Percentiles rank a stretch among this genome's conserved stretches.
Conservation (phyloP, 2,888 invertebrate species). For the Pollenia labialis region DNA sequence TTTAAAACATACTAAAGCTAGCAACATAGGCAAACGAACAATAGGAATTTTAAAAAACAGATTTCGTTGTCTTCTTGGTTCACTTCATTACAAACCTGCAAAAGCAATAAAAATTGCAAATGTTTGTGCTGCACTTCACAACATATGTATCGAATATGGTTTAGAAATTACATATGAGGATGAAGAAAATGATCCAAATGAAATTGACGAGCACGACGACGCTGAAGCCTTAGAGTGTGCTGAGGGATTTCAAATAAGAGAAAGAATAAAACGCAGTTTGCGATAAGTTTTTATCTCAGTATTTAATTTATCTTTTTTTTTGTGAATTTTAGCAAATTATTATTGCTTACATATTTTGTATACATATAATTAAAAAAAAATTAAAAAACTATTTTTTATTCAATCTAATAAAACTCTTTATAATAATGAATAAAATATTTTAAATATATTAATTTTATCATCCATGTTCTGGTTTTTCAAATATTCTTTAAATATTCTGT, state of each 20-base stretch:
- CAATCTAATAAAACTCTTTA: too few relatives aligned
- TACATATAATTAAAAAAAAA: too few relatives aligned
- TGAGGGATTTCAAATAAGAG: conserved; percentile 16
- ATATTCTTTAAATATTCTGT: too few relatives aligned
- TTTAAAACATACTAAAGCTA: conserved; percentile 1
- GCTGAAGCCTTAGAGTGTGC: not conserved
- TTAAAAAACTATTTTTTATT: too few relatives aligned
- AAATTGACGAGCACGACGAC: not conserved
- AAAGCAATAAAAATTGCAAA: not conserved
- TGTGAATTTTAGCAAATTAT: too few relatives aligned
- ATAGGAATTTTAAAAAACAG: conserved; percentile 6
- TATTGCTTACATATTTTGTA: too few relatives aligned
- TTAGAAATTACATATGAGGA: conserved; percentile 11
- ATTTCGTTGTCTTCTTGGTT: conserved; percentile 24
- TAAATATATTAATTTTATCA: too few relatives aligned
- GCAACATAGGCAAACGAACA: not conserved
- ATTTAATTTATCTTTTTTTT: not conserved
- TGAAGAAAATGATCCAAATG: not conserved
- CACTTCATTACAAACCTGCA: not conserved
- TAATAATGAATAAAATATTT: too few relatives aligned
- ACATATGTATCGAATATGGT: conserved; percentile 28
- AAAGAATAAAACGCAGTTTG: conserved; percentile 41
- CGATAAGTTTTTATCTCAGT: conserved; percentile 2
- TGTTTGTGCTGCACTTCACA: conserved; percentile 36
- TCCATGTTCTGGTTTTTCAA: too few relatives aligned